Evolutionary conservation across 2,888 invertebrate genomes (phyloP).

Genomic region (Dendrolimus houi): DNA sequence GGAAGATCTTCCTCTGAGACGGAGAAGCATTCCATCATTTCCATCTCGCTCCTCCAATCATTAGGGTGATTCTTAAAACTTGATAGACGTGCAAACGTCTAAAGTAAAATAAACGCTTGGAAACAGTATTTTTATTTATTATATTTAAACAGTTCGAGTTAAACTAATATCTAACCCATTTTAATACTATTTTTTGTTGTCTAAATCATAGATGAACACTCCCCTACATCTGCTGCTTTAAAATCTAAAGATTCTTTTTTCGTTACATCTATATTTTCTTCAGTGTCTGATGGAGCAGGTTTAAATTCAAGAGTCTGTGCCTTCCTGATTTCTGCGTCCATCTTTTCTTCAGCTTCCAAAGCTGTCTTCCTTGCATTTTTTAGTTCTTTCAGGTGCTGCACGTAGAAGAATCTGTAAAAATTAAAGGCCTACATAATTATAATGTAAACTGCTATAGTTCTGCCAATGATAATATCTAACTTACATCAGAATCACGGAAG

Average conservation of each 20-base stretch:
- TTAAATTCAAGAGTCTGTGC: too few species aligned
- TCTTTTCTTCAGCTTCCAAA: slow-evolving; percentile 38
- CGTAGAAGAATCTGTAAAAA: slow-evolving; percentile 46
- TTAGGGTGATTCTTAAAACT: too few species aligned
- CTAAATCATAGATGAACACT: not conserved
- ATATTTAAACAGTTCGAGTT: too few species aligned
- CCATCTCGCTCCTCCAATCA: too few species aligned
- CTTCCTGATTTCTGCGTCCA: slow-evolving; percentile 7
- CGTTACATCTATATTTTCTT: slow-evolving; percentile 1
- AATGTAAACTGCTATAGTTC: too few species aligned
- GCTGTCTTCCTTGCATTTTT: slow-evolving; percentile 42
- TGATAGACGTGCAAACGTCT: too few species aligned
- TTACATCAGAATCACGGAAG: slow-evolving; percentile 48
- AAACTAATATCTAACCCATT: not conserved
- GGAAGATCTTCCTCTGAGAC: too few species aligned
- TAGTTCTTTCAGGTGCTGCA: slow-evolving; percentile 34
- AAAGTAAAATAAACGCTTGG: too few species aligned
- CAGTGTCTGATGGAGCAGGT: too few species aligned
- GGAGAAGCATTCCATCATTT: too few species aligned
- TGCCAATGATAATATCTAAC: slow-evolving; percentile 12
- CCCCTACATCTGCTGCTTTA: slow-evolving; percentile 1
- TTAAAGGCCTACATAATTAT: not conserved
- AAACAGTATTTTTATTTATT: too few species aligned
- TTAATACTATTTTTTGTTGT: not conserved
- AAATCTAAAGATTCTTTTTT: slow-evolving; percentile 11